Evolutionary conservation across 2,797 vertebrate species (phyloP), one percentile per base, ranked within the genome.

Genomic region (Manis crassicaudata): DNA sequence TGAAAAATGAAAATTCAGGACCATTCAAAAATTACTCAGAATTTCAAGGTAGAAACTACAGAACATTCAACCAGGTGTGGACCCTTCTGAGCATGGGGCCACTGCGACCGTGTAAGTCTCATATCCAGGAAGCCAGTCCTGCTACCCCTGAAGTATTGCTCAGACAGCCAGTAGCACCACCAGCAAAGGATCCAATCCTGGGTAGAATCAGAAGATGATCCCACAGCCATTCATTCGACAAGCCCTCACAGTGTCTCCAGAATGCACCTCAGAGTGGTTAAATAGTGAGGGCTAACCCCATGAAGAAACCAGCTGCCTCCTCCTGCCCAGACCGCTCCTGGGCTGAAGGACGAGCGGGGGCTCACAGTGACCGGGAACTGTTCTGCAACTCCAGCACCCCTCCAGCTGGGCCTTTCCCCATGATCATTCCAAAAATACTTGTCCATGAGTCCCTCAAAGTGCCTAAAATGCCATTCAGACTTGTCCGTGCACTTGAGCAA

Each of bases 401-500:
- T 32, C 72, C 25, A 43, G 52, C 85, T 79, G 73, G 54, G 25
- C 35, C 70, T 35, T 35, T 88, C 65, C 76, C 76, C 65, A 23
- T 20, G 52, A 37, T 77, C n/a, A 83, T 54, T 94, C 75, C 68
- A 52, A 91, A 94, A 82, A 67, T 40, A 82, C 83, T 73, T 92
- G 94, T 1, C 0, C 90, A 25, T 32, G 92, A 94, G 96, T 72
- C 52, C 70, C 75, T 23, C 21, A 21, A 75, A 21, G 29, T 63
- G 91, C 93, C 92, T 92, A 65, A 90, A 87, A 93, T 68, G 86
- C 80, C 92, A 52, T 79, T 93, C 96, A 96, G 95, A 96, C 94
- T 96, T 98, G 97, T 95, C 97, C 72, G 91, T 97, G 97, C 88
- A 94, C 92, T 95, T 96, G 97, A 98, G 83, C 20, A 46, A 93